Evolutionary conservation across 2,888 invertebrate genomes (phyloP).

Genomic region (Eupithecia abbreviata): DNA sequence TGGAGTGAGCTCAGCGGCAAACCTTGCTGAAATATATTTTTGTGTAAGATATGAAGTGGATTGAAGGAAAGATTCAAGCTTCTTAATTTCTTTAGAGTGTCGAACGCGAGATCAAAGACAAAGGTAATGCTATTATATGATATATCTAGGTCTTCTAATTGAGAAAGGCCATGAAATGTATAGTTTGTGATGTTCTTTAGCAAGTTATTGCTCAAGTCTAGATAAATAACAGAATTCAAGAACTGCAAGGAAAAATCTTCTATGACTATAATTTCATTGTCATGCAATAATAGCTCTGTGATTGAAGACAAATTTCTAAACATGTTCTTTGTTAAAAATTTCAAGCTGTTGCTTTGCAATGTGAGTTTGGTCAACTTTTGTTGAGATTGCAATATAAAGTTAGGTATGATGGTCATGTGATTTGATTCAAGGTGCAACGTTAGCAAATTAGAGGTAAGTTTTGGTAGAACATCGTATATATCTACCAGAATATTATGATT

Average conservation of each 20-base stretch:
- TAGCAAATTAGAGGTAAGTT: constrained; percentile 87
- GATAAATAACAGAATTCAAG: constrained; percentile 89
- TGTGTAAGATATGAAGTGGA: constrained; percentile 87
- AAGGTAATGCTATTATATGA: constrained; percentile 88
- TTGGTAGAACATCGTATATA: constrained; percentile 90
- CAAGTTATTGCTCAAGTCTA: constrained; percentile 90
- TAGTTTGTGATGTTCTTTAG: constrained; percentile 87
- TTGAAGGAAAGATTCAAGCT: constrained; percentile 92
- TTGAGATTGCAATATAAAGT: constrained; percentile 89
- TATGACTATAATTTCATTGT: constrained; percentile 91
- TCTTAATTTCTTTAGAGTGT: constrained; percentile 89
- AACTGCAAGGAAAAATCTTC: constrained; percentile 92
- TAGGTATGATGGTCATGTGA: constrained; percentile 88
- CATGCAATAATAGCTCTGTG: constrained; percentile 89
- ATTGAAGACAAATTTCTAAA: constrained; percentile 90
- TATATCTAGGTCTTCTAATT: constrained; percentile 91
- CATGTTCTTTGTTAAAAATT: constrained; percentile 87
- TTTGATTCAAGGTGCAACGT: constrained; percentile 92
- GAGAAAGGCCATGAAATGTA: constrained; percentile 89
- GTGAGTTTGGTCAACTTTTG: constrained; percentile 92
- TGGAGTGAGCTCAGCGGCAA: constrained; percentile 89
- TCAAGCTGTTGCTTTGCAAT: constrained; percentile 90
- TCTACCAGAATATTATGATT: constrained; percentile 91
- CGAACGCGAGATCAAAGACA: constrained; percentile 90
- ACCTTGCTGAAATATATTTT: constrained; percentile 90